phyloP scores from a whole-genome alignment of 2,888 invertebrate species.

The Polietes domitor region DNA sequence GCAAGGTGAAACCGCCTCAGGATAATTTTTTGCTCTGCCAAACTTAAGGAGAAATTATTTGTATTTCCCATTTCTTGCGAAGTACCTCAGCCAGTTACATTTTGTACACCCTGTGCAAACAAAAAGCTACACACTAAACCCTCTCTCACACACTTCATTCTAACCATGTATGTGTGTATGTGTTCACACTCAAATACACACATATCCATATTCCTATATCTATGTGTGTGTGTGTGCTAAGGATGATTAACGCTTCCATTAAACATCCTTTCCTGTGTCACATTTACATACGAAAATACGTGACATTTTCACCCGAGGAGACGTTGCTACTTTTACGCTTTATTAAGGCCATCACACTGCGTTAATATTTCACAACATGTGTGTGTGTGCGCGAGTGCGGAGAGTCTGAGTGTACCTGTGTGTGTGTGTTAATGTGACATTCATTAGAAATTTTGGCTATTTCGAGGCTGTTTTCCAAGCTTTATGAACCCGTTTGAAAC shows the following conservation, averaged over 20 bases:
- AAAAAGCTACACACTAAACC: too few species aligned
- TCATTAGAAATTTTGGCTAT: neutral
- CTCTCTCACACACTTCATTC: neutral
- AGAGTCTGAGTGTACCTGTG: neutral
- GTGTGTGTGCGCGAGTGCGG: neutral
- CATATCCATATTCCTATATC: neutral
- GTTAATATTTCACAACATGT: neutral
- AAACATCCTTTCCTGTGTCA: constrained; percentile 8
- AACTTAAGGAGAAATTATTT: too few species aligned
- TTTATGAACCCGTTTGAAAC: neutral
- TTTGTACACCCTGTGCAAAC: too few species aligned
- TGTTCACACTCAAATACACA: constrained; percentile 3
- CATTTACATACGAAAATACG: neutral
- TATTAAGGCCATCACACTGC: neutral
- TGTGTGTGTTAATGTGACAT: constrained; percentile 1
- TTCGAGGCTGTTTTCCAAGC: too few species aligned
- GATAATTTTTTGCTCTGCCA: too few species aligned
- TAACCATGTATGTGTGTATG: too few species aligned
- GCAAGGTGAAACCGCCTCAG: too few species aligned
- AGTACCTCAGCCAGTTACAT: too few species aligned
- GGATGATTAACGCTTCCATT: constrained; percentile 29
- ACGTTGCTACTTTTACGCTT: neutral
- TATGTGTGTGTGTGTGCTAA: constrained; percentile 10
- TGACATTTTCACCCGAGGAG: neutral
- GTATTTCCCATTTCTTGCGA: too few species aligned